Evolutionary conservation across 2,797 vertebrate species (phyloP), one percentile per base, ranked within the genome.

Genomic region (Pterois miles): DNA sequence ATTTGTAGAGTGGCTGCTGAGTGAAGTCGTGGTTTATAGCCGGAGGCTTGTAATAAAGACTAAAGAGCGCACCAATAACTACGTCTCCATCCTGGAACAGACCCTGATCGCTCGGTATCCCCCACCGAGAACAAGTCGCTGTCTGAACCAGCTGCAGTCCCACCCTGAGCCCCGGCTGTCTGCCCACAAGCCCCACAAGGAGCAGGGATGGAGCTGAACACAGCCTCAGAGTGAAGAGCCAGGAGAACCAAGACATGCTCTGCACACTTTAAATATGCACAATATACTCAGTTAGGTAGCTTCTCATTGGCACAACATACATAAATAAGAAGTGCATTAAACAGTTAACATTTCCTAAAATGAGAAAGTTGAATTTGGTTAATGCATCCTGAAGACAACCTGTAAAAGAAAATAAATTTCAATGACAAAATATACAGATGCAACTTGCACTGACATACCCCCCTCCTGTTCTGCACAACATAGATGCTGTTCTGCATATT

Each of bases 1-100:
- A 56, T 29, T 77, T 76, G 59, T 91, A 73, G 36, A 81, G 10
- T 0, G 92, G 90, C 27, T 48, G 75, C 46, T 65, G 53, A 36
- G 76, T 91, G 68, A 93, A 95, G 65, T 83, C 77, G 4, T 86
- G 48, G 22, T 92, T 81, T 56, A 69, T 73, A 33, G 36, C 60
- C 46, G 89, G 80, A 54, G 91, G 86, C 12, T 78, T 63, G 63
- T 88, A 88, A 74, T 89, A 84, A 54, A 96, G 22, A 72, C 67
- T 93, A 67, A 95, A 94, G 52, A 96, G 92, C 11, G 93, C 93
- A 9, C 95, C 94, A 1, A 96, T 88, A 40, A 96, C 46, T 29
- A 96, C 69, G 54, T 96, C 94, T 36, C 94, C 96, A 68, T 94
- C 89, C 86, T 94, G 89, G 74, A 88, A 95, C 73, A 95, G 83